Evolutionary conservation across 2,888 invertebrate genomes (phyloP).

Genomic region (Athalia cordata): DNA sequence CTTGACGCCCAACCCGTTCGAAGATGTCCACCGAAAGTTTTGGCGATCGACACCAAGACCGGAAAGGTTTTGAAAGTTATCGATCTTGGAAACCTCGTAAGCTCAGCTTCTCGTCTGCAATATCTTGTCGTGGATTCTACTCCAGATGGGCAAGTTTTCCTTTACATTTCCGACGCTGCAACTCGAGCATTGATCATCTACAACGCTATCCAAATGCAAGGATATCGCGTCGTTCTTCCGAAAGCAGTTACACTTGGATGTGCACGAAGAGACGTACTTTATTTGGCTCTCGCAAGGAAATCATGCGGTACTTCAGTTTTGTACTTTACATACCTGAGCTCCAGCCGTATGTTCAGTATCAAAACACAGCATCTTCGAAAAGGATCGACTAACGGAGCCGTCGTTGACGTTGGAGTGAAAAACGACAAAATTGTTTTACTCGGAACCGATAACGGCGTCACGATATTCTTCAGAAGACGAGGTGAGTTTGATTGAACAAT

Average conservation of each 20-base stretch:
- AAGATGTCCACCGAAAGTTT: constrained; percentile 82
- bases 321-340: constrained; percentile 78
- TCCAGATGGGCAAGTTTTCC: constrained; percentile 77
- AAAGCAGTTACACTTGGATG: constrained; percentile 72
- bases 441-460: constrained; percentile 78
- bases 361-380: constrained; percentile 75
- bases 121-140: constrained; percentile 82
- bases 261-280: constrained; percentile 76
- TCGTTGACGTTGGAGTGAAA: constrained; percentile 78
- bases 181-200: constrained; percentile 77
- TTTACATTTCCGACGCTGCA: constrained; percentile 81
- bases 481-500: constrained; percentile 52
- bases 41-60: constrained; percentile 78
- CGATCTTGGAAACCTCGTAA: constrained; percentile 77
- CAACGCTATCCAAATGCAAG: constrained; percentile 74
- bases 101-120: constrained; percentile 80
- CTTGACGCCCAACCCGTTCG: constrained; percentile 78
- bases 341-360: constrained; percentile 77
- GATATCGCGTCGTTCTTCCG: constrained; percentile 78
- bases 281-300: constrained; percentile 76
- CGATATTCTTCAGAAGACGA: constrained; percentile 77
- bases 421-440: constrained; percentile 76
- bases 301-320: constrained; percentile 74
- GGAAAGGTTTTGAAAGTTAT: constrained; percentile 80
- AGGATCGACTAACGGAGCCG: constrained; percentile 76